phyloP scores from a whole-genome alignment of 1,140 invertebrate genomes.

The Anastatus disparis region DNA sequence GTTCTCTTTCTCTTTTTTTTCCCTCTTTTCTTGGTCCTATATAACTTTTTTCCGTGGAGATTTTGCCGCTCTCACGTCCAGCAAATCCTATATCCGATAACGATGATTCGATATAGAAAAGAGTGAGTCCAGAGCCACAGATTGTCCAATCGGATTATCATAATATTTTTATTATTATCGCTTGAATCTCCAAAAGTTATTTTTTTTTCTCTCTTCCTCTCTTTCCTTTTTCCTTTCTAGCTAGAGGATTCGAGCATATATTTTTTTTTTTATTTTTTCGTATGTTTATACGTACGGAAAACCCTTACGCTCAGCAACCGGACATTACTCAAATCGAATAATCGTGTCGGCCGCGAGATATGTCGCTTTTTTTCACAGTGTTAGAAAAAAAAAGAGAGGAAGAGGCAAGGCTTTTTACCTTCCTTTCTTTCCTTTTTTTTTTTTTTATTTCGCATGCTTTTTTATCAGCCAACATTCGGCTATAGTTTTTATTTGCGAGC shows the following conservation, averaged over 20 bases:
- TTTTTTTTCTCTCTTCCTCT: neutral
- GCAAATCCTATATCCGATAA: slow-evolving; percentile 59
- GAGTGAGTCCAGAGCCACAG: too few relatives aligned
- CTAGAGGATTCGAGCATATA: neutral
- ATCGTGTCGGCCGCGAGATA: slow-evolving; percentile 41
- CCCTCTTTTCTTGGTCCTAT: neutral
- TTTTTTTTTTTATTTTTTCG: neutral
- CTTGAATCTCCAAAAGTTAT: neutral
- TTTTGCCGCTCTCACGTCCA: slow-evolving; percentile 25
- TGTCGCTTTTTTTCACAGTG: neutral
- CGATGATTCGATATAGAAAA: slow-evolving; percentile 63
- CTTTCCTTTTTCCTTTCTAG: too few relatives aligned
- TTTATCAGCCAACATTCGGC: neutral
- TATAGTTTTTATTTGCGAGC: too few relatives aligned
- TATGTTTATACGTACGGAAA: neutral
- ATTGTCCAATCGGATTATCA: slow-evolving; percentile 58
- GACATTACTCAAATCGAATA: slow-evolving; percentile 45
- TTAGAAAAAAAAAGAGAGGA: too few relatives aligned
- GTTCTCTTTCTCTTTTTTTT: slow-evolving; percentile 3
- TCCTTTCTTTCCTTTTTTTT: neutral
- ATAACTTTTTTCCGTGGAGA: slow-evolving; percentile 6
- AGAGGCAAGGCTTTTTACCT: too few relatives aligned
- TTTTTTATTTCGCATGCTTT: neutral
- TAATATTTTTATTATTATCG: slow-evolving; percentile 60
- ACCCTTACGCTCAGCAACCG: slow-evolving; percentile 17